Evolutionary conservation across 2,888 invertebrate species (phyloP).

Genomic region (Cheilosia variabilis): DNA sequence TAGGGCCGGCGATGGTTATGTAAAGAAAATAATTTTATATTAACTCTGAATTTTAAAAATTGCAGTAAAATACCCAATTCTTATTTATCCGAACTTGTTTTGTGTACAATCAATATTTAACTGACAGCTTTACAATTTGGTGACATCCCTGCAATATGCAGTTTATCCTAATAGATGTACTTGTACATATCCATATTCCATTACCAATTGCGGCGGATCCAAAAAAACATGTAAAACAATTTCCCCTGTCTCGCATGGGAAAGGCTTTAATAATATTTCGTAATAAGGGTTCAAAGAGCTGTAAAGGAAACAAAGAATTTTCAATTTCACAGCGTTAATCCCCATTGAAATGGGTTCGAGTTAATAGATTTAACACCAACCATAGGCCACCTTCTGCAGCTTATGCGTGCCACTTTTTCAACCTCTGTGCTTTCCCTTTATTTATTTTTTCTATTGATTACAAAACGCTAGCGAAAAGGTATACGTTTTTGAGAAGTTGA

Average conservation of each 20-base stretch:
- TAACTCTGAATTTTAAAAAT: no score
- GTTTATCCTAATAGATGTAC: no score
- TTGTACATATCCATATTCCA: no score
- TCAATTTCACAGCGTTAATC: slow-evolving; percentile 44
- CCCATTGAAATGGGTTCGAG: slow-evolving; percentile 51
- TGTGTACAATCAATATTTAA: no score
- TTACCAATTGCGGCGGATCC: no score
- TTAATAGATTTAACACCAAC: slow-evolving; percentile 4
- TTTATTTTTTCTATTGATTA: slow-evolving; percentile 1
- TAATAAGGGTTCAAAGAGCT: slow-evolving; percentile 8
- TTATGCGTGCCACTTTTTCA: slow-evolving; percentile 35
- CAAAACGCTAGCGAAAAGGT: slow-evolving; percentile 13
- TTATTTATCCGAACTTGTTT: no score
- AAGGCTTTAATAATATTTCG: not conserved
- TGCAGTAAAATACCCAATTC: no score
- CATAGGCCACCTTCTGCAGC: slow-evolving; percentile 11
- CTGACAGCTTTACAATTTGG: no score
- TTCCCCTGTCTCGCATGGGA: not conserved
- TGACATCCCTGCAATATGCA: no score
- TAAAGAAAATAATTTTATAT: no score
- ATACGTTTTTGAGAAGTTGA: slow-evolving; percentile 35
- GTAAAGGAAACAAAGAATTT: not conserved
- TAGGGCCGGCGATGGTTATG: no score
- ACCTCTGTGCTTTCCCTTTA: not conserved
- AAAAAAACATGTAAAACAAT: not conserved